Evolutionary conservation across 64 coral and sea anemone species (phyloP).

Genomic region (Porites lutea): DNA sequence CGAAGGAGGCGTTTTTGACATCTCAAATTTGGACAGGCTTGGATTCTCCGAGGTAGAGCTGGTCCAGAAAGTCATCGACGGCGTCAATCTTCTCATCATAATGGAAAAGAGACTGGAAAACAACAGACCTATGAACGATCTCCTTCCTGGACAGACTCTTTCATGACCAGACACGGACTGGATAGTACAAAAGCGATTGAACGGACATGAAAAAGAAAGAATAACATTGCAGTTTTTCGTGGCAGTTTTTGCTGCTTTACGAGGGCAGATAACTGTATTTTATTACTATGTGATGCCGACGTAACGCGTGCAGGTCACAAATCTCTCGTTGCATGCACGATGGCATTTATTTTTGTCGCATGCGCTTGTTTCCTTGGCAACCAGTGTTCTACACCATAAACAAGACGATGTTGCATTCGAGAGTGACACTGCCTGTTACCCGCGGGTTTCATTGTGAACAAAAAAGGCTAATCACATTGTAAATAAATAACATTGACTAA

Average conservation of each 20-base stretch:
- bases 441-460: neutral
- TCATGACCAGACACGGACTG: neutral
- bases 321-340: too few relatives aligned
- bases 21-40: constrained; percentile 85
- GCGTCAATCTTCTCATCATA: constrained; percentile 49
- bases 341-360: too few relatives aligned
- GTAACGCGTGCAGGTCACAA: neutral
- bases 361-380: too few relatives aligned
- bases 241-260: constrained; percentile 9
- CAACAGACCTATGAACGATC: constrained; percentile 40
- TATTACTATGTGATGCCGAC: neutral
- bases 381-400: neutral
- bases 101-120: constrained; percentile 69
- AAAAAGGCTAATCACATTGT: neutral
- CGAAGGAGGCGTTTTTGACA: constrained; percentile 85
- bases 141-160: constrained; percentile 18
- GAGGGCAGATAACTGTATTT: constrained; percentile 25
- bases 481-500: neutral
- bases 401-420: neutral
- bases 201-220: constrained; percentile 12
- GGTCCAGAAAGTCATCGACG: constrained; percentile 81
- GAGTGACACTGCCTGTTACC: neutral
- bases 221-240: constrained; percentile 28
- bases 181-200: neutral
- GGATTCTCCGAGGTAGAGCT: constrained; percentile 91